Evolutionary conservation across 2,113 vertebrate species (phyloP).

Genomic region (Myotis yumanensis): DNA sequence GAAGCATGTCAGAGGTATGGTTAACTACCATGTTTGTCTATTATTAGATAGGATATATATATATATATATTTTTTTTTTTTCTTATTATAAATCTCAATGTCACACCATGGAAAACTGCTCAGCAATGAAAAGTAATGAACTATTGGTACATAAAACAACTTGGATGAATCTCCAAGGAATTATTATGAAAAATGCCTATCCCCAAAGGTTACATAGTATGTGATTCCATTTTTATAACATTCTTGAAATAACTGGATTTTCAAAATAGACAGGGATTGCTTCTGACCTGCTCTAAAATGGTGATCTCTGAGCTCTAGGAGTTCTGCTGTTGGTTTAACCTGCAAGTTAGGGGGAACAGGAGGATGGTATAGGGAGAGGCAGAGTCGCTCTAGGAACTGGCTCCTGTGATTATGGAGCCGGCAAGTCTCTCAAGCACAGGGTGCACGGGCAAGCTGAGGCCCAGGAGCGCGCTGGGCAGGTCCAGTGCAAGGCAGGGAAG

Average conservation of each 20-base stretch:
- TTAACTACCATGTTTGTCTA: no score
- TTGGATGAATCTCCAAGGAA: background rate
- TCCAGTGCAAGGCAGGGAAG: background rate
- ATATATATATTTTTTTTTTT: no score
- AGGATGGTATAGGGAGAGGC: background rate
- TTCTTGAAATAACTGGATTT: background rate
- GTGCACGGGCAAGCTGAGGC: no score
- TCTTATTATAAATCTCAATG: background rate
- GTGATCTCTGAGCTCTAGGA: background rate
- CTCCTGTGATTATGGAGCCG: background rate
- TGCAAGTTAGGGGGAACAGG: background rate
- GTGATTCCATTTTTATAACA: background rate
- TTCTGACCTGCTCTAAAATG: fast-evolving
- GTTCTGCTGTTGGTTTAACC: background rate
- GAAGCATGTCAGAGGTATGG: no score
- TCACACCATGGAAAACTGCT: background rate
- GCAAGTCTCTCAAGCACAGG: background rate
- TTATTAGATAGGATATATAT: no score
- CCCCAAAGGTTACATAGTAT: fast-evolving
- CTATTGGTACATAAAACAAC: background rate
- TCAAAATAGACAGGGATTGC: background rate
- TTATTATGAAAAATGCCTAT: background rate
- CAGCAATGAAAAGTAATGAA: background rate
- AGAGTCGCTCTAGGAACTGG: no score
- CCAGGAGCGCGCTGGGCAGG: background rate